A percentile compares a stretch with the other conserved stretches of the same genome.
These are phyloP conservation scores for Sigmodon hispidus DNA, from an alignment of 2,113 vertebrate genomes.

Conservation along the genomic window DNA sequence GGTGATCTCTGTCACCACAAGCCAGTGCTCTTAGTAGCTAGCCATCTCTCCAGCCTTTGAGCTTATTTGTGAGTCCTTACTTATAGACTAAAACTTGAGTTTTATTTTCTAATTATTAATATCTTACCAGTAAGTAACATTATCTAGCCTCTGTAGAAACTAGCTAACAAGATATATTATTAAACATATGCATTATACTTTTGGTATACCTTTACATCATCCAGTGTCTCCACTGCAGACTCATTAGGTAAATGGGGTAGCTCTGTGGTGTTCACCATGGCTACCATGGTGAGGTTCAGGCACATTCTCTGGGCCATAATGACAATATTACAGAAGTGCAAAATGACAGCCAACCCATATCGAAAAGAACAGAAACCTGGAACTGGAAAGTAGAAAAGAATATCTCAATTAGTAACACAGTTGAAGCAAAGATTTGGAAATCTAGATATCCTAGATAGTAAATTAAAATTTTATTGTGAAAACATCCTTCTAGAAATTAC, in stretches of 20 bases:
- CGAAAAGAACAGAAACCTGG: slow-evolving; percentile 41
- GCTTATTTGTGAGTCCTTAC: background rate
- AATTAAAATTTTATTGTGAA: background rate
- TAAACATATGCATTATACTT: background rate
- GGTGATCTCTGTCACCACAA: too few relatives aligned
- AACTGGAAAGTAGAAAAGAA: background rate
- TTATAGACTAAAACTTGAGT: background rate
- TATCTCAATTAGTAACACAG: background rate
- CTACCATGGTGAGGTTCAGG: slow-evolving; percentile 64
- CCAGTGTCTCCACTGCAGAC: background rate
- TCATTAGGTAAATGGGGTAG: background rate
- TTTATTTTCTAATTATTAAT: background rate
- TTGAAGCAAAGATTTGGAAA: background rate
- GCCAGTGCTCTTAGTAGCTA: background rate
- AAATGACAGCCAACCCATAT: slow-evolving; percentile 8
- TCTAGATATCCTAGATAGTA: background rate
- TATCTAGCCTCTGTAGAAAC: background rate
- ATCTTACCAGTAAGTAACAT: background rate
- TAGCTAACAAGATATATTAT: background rate
- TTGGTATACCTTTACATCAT: background rate
- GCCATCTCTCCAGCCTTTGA: background rate
- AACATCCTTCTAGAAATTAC: background rate
- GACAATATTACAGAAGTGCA: slow-evolving; percentile 8
- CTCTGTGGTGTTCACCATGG: slow-evolving; percentile 62
- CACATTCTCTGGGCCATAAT: background rate